Evolutionary conservation across 2,797 vertebrate species (phyloP).

Genomic region (Anniella stebbinsi): DNA sequence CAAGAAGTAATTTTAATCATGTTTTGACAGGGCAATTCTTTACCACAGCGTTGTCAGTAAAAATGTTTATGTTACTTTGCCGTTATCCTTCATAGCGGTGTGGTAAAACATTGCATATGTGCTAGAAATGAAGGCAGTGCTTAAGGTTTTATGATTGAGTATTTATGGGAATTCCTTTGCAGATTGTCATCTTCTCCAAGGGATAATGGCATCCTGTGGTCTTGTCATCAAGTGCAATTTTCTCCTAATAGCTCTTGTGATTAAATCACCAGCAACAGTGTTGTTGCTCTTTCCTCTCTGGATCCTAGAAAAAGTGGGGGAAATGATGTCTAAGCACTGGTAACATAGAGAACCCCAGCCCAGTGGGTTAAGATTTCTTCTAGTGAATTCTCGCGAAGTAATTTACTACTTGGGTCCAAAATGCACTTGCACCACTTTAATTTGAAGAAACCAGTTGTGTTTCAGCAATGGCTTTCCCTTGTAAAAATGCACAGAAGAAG

Average conservation of each 20-base stretch:
- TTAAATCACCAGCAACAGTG: constrained; percentile 21
- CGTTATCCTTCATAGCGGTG: constrained; percentile 17
- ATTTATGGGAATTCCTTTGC: constrained; percentile 41
- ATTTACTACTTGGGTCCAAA: neutral
- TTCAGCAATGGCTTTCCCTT: neutral
- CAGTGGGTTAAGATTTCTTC: neutral
- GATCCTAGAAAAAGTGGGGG: neutral
- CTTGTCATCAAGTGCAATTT: neutral
- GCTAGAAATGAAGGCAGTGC: constrained; percentile 22
- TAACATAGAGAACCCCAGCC: neutral
- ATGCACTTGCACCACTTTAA: neutral
- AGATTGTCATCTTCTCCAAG: constrained; percentile 21
- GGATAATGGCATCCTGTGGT: neutral
- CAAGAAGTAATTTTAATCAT: constrained; percentile 51
- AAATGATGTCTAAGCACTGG: accelerated
- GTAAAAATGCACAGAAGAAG: neutral
- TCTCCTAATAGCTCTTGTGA: constrained; percentile 32
- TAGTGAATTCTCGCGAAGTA: neutral
- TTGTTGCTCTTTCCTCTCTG: neutral
- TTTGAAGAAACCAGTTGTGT: neutral
- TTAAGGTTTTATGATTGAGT: constrained; percentile 35
- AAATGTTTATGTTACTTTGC: constrained; percentile 52
- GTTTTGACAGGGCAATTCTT: constrained; percentile 60
- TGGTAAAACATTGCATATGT: constrained; percentile 12
- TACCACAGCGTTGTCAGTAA: constrained; percentile 31